Evolutionary conservation across 1,140 invertebrate species (phyloP).

Genomic region (Bombus sibiricus): DNA sequence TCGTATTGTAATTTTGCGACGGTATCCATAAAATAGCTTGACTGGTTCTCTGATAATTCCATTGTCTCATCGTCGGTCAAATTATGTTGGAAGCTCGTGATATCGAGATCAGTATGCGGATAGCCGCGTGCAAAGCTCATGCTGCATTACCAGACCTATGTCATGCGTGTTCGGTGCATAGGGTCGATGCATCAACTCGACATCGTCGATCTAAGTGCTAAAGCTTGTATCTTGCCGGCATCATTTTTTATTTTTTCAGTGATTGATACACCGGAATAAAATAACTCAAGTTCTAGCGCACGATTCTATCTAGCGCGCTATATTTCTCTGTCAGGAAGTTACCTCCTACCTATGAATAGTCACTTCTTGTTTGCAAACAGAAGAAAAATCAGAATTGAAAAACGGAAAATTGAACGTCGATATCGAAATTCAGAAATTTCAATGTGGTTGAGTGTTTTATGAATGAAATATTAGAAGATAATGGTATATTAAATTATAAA

Average conservation of each 20-base stretch:
- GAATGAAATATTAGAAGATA: background rate
- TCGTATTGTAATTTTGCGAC: background rate
- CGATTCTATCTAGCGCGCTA: background rate
- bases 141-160: conserved; percentile 38
- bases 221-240: conserved; percentile 47
- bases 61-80: conserved; percentile 3
- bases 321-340: background rate
- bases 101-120: conserved; percentile 10
- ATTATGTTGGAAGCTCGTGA: conserved; percentile 33
- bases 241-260: conserved; percentile 29
- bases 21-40: background rate
- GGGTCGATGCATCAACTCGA: conserved; percentile 42
- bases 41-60: conserved; percentile 13
- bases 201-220: conserved; percentile 47
- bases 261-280: conserved; percentile 1
- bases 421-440: too few relatives aligned
- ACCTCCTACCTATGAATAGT: background rate
- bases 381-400: background rate
- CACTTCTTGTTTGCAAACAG: too few relatives aligned
- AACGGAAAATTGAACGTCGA: too few relatives aligned
- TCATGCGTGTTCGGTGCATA: conserved; percentile 25
- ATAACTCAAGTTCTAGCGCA: background rate
- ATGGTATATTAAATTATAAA: background rate
- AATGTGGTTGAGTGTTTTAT: background rate
- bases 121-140: conserved; percentile 1